phyloP scores from a whole-genome alignment of 2,797 vertebrate species.

The Squalus acanthias region DNA sequence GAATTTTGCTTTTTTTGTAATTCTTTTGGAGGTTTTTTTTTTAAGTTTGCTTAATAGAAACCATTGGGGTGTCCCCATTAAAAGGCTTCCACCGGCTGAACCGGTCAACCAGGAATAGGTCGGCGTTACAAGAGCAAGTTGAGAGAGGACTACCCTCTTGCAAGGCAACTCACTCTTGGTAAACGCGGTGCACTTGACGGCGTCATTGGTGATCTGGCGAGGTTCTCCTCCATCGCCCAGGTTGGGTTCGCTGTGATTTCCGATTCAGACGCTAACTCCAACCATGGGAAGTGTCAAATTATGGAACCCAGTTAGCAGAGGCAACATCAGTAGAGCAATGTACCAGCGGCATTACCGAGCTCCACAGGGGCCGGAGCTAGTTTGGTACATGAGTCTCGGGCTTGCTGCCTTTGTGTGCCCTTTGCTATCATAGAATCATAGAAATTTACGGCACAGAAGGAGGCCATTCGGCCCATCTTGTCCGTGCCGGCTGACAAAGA shows the following conservation, averaged over 20 bases:
- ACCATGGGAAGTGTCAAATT: not conserved
- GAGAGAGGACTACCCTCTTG: not conserved
- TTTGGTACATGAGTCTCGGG: no score
- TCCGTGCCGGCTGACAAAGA: no score
- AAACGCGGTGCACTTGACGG: not conserved
- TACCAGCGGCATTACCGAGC: no score
- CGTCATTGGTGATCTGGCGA: not conserved
- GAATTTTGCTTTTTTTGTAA: not conserved
- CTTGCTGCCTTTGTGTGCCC: no score
- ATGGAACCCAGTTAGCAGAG: not conserved
- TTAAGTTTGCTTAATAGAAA: not conserved
- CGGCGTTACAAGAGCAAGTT: not conserved
- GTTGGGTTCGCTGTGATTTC: not conserved
- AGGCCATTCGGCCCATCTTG: no score
- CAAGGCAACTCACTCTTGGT: not conserved
- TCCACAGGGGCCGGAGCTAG: no score
- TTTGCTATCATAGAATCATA: no score
- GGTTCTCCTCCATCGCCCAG: not conserved
- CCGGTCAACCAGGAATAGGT: not conserved
- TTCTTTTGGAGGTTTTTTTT: not conserved
- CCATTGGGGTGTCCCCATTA: not conserved
- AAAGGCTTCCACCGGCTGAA: not conserved
- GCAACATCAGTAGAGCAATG: no score
- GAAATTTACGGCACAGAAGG: no score
- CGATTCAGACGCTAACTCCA: not conserved